phyloP scores from a whole-genome alignment of 1,140 invertebrate species.

The Drosophila guanche region DNA sequence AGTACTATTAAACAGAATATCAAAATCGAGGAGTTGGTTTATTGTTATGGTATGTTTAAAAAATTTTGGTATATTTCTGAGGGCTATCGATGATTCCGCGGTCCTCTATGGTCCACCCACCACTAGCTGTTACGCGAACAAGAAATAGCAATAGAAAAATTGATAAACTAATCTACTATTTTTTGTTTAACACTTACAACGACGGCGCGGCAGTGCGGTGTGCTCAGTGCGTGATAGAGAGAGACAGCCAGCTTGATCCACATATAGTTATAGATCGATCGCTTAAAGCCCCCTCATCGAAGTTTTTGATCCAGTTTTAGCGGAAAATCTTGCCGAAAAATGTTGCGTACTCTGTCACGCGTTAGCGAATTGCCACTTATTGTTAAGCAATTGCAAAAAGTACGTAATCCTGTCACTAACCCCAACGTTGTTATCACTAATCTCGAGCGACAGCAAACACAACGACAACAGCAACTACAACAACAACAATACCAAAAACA shows the following conservation, averaged over 20 bases:
- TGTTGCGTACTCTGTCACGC: constrained; percentile 79
- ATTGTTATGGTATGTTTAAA: too few relatives aligned
- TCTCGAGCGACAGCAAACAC: constrained; percentile 31
- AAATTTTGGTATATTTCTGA: too few relatives aligned
- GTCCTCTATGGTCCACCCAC: constrained; percentile 6
- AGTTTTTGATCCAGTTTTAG: too few relatives aligned
- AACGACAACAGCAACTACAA: constrained; percentile 19
- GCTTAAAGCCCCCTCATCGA: too few relatives aligned
- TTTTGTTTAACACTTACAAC: constrained; percentile 45
- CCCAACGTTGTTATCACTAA: constrained; percentile 49
- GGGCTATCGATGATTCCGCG: too few relatives aligned
- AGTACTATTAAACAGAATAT: too few relatives aligned
- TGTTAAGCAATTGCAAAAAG: constrained; percentile 82
- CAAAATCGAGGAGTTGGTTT: too few relatives aligned
- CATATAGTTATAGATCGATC: not conserved
- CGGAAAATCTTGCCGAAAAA: constrained; percentile 33
- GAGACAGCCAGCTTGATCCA: constrained; percentile 25
- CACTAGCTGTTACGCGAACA: constrained; percentile 52
- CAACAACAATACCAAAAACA: constrained; percentile 17
- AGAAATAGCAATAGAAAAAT: constrained; percentile 41
- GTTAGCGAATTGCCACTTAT: constrained; percentile 77
- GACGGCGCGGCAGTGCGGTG: constrained; percentile 38
- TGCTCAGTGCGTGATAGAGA: constrained; percentile 4
- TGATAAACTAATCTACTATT: constrained; percentile 40
- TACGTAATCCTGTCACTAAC: constrained; percentile 70